Evolutionary conservation across 2,888 invertebrate species (phyloP).

Genomic region (Agonopterix arenella): DNA sequence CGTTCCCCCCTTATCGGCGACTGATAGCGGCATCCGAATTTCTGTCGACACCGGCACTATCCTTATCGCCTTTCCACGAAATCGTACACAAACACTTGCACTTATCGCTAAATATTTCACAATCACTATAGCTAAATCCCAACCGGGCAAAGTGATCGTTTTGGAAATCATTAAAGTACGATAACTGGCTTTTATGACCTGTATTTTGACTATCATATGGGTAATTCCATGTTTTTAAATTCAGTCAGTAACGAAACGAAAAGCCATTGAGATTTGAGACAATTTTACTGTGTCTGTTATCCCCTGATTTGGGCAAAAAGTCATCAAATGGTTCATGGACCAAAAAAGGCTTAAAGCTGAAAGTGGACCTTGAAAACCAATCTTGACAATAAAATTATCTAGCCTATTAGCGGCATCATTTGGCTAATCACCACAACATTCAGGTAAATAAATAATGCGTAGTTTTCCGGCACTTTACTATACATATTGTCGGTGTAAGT

Average conservation of each 20-base stretch:
- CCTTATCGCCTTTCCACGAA: constrained; percentile 68
- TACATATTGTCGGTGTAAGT: constrained; percentile 17
- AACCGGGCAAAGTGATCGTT: neutral
- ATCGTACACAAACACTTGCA: constrained; percentile 58
- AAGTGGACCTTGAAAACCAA: too few relatives aligned
- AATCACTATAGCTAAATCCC: constrained; percentile 34
- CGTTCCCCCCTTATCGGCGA: constrained; percentile 36
- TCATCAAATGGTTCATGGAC: too few relatives aligned
- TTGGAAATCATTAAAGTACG: too few relatives aligned
- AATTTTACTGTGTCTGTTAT: too few relatives aligned
- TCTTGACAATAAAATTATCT: too few relatives aligned
- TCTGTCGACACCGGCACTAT: constrained; percentile 39
- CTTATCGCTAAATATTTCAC: constrained; percentile 65
- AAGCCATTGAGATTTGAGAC: too few relatives aligned
- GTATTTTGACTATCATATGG: too few relatives aligned
- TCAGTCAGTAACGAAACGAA: too few relatives aligned
- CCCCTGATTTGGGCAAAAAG: too few relatives aligned
- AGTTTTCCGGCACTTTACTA: constrained; percentile 12
- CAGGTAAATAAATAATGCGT: constrained; percentile 12
- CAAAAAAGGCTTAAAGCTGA: too few relatives aligned
- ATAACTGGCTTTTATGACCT: too few relatives aligned
- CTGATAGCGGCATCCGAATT: constrained; percentile 63
- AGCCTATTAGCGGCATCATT: neutral
- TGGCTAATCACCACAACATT: neutral
- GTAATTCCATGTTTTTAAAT: too few relatives aligned